phyloP scores from a whole-genome alignment of 2,797 vertebrate genomes.

The Siniperca obscura region DNA sequence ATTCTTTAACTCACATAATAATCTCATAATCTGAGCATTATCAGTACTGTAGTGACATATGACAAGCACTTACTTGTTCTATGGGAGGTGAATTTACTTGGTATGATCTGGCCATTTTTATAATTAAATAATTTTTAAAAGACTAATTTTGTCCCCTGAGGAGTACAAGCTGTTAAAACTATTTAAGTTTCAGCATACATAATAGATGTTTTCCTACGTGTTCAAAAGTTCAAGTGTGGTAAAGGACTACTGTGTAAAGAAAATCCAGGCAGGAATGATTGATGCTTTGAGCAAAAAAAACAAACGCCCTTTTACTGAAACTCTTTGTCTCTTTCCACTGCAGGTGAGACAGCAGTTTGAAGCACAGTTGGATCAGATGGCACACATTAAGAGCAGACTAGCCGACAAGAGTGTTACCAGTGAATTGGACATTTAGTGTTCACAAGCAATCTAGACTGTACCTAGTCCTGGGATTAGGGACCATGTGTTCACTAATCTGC shows the following conservation, averaged over 20 bases:
- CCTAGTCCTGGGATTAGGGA: background rate
- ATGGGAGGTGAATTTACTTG: background rate
- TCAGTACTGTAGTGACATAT: background rate
- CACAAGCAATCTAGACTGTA: background rate
- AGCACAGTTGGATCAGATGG: conserved; percentile 63
- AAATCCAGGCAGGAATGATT: background rate
- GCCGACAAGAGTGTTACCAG: background rate
- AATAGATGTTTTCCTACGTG: background rate
- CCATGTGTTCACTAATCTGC: background rate
- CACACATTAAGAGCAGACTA: conserved; percentile 52
- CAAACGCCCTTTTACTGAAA: background rate
- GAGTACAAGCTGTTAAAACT: background rate
- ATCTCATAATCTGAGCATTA: background rate
- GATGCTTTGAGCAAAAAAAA: background rate
- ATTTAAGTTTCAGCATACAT: background rate
- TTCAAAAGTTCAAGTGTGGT: too few relatives aligned
- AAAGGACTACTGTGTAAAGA: background rate
- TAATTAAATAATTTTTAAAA: background rate
- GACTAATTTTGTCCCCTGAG: background rate
- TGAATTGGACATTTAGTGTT: background rate
- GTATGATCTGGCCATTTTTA: background rate
- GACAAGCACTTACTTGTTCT: background rate
- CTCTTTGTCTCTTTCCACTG: background rate
- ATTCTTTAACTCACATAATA: background rate
- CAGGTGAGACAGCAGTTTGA: conserved; percentile 74